Conservation (phyloP, 1,140 invertebrate species). For the Drosophila nigromelanica region DNA sequence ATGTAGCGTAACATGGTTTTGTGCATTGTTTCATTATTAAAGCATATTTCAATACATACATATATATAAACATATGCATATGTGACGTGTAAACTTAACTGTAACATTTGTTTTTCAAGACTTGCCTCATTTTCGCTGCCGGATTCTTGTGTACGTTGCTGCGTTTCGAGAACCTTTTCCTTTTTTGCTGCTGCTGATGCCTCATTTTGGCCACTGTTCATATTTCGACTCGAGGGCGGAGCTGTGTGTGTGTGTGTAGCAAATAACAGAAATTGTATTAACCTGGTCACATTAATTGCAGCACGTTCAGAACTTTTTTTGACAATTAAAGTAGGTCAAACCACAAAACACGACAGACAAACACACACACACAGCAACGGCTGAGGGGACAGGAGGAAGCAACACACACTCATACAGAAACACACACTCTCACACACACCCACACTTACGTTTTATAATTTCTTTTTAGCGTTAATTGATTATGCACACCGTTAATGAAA, state of each 20-base stretch:
- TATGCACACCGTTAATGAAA: slow-evolving; percentile 40
- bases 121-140: slow-evolving; percentile 81
- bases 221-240: slow-evolving; percentile 66
- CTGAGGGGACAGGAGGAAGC: slow-evolving; percentile 12
- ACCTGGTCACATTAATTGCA: slow-evolving; percentile 45
- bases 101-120: not conserved
- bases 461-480: slow-evolving; percentile 47
- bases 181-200: slow-evolving; percentile 71
- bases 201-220: slow-evolving; percentile 83
- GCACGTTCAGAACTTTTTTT: slow-evolving; percentile 59
- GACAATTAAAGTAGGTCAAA: slow-evolving; percentile 73
- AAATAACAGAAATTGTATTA: slow-evolving; percentile 33
- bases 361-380: slow-evolving; percentile 13
- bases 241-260: slow-evolving; percentile 31
- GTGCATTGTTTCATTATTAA: no score
- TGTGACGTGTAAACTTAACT: not conserved
- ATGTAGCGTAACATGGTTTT: no score
- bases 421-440: slow-evolving; percentile 24
- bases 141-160: slow-evolving; percentile 76
- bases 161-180: slow-evolving; percentile 77
- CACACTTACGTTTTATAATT: slow-evolving; percentile 66
- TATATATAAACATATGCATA: not conserved
- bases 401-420: slow-evolving; percentile 25
- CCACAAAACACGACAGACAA: slow-evolving; percentile 42
- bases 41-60: not conserved